Conservation (phyloP, 2,888 invertebrate genomes). For the Brachyptera risi region DNA sequence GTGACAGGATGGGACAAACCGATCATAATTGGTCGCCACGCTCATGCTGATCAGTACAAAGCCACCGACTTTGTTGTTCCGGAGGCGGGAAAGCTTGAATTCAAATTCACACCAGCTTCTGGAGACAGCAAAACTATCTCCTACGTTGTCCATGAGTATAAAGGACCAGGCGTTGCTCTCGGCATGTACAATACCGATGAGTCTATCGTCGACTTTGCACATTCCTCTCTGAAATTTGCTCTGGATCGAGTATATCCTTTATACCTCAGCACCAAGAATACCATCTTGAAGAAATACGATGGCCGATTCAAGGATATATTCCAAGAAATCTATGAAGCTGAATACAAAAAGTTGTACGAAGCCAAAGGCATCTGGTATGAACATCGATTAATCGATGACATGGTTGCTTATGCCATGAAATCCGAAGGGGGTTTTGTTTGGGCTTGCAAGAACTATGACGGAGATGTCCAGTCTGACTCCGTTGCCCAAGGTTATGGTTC, state of each 20-base stretch:
- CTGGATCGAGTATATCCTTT: conserved; percentile 80
- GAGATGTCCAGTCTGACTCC: conserved; percentile 97
- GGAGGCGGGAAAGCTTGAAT: conserved; percentile 79
- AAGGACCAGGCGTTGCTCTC: conserved; percentile 85
- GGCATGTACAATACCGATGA: conserved; percentile 97
- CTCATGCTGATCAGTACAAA: conserved; percentile 96
- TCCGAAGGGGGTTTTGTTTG: conserved; percentile 98
- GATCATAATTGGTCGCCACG: conserved; percentile 97
- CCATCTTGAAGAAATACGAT: conserved; percentile 93
- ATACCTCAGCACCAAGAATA: conserved; percentile 95
- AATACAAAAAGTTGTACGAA: conserved; percentile 83
- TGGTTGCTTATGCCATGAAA: conserved; percentile 98
- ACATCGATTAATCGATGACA: conserved; percentile 96
- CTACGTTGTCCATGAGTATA: conserved; percentile 73
- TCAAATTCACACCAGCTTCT: conserved; percentile 47
- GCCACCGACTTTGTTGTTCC: conserved; percentile 96
- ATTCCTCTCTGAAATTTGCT: conserved; percentile 90
- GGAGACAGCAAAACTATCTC: conserved; percentile 59
- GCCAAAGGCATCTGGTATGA: conserved; percentile 93
- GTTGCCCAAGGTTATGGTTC: conserved; percentile 97
- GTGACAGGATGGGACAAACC: conserved; percentile 95
- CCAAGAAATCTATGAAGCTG: conserved; percentile 86
- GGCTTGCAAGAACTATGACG: conserved; percentile 99
- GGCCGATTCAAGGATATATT: conserved; percentile 97
- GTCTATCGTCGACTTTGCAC: conserved; percentile 90